Conservation (phyloP, 2,113 vertebrate species). For the Scomber japonicus region DNA sequence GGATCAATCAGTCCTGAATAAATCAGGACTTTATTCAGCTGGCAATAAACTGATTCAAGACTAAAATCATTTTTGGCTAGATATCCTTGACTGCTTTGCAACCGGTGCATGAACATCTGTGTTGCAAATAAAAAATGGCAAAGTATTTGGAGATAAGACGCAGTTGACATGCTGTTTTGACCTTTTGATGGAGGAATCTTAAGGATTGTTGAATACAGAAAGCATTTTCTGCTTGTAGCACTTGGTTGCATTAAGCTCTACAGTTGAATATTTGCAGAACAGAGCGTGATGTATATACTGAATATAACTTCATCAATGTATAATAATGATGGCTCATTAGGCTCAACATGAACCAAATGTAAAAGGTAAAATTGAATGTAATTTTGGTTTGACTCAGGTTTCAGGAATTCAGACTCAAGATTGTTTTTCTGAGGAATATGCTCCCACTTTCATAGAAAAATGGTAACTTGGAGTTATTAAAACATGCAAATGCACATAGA, state of each 20-base stretch:
- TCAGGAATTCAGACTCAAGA: neutral
- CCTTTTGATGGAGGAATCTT: constrained; percentile 24
- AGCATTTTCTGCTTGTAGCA: neutral
- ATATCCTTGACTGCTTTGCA: constrained; percentile 43
- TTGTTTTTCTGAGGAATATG: neutral
- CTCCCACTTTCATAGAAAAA: neutral
- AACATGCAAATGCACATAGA: no score
- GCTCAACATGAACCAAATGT: neutral
- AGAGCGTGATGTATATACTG: neutral
- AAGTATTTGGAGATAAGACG: constrained; percentile 40
- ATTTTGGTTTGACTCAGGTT: neutral
- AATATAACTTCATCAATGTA: neutral
- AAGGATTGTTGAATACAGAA: neutral
- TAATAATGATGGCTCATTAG: neutral
- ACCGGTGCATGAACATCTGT: constrained; percentile 1
- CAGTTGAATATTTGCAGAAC: neutral
- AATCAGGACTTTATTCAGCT: constrained; percentile 56
- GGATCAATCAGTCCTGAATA: constrained; percentile 59
- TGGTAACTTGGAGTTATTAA: no score
- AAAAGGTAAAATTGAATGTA: neutral
- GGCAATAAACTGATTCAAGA: constrained; percentile 56
- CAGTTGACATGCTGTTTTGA: constrained; percentile 17
- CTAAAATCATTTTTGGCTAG: constrained; percentile 35
- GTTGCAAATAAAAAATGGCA: constrained; percentile 21
- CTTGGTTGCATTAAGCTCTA: neutral